Conservation (phyloP, 2,888 invertebrate genomes). For the Podabrus alpinus region DNA sequence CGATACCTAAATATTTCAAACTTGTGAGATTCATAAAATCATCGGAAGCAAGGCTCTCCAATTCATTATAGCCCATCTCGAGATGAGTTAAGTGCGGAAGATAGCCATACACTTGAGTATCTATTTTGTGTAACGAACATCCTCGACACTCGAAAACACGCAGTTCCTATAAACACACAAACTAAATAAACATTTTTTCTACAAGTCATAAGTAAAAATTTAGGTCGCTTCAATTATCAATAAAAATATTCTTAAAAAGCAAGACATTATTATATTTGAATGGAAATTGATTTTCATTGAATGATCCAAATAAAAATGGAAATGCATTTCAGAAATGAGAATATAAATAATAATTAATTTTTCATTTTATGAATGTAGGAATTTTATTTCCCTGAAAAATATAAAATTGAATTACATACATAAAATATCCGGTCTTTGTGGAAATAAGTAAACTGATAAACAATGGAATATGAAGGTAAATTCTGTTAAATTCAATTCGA, state of each 20-base stretch:
- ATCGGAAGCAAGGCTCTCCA: constrained; percentile 69
- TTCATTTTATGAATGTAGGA: not conserved
- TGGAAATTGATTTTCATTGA: not conserved
- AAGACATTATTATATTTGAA: not conserved
- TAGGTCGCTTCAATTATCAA: not conserved
- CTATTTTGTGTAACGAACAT: constrained; percentile 72
- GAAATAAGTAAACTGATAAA: not conserved
- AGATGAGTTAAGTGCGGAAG: constrained; percentile 70
- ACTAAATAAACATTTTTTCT: not conserved
- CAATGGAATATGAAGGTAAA: not conserved
- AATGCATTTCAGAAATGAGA: not conserved
- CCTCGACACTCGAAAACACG: constrained; percentile 72
- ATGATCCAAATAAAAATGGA: not conserved
- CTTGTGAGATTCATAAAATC: constrained; percentile 70
- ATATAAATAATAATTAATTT: not conserved
- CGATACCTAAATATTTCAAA: constrained; percentile 66
- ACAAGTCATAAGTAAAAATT: not conserved
- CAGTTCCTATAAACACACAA: constrained; percentile 63
- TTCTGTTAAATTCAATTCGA: not conserved
- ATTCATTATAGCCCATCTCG: constrained; percentile 76
- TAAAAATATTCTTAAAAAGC: not conserved
- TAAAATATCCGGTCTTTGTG: not conserved
- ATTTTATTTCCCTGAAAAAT: not conserved
- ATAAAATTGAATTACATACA: not conserved
- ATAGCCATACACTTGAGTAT: constrained; percentile 76